Percentiles rank a stretch among this genome's conserved stretches.
These are phyloP conservation scores for Gastrophryne carolinensis DNA, from an alignment of 2,797 vertebrate species.

Conservation along the genomic window DNA sequence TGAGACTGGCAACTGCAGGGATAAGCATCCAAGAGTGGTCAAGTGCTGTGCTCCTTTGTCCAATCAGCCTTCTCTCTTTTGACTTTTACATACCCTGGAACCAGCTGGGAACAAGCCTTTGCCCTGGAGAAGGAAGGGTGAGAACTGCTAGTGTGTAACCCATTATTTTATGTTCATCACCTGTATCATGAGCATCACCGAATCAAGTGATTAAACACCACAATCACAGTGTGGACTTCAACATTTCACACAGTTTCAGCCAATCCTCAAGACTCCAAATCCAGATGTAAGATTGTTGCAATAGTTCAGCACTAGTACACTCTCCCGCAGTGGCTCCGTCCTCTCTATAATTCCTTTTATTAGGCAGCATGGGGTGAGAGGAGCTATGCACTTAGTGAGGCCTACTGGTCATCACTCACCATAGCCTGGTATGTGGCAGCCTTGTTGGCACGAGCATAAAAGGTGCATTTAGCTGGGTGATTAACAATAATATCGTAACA, in stretches of 20 bases:
- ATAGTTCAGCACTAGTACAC: neutral
- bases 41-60: too few species aligned
- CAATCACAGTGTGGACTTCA: too few species aligned
- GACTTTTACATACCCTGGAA: too few species aligned
- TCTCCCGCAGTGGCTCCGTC: neutral
- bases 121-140: too few species aligned
- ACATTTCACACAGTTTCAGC: neutral
- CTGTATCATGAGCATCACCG: too few species aligned
- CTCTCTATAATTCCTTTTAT: neutral
- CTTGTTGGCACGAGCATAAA: constrained; percentile 7
- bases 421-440: neutral
- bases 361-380: neutral
- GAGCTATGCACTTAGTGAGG: neutral
- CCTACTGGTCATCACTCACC: constrained; percentile 18
- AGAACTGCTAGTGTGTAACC: too few species aligned
- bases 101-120: too few species aligned
- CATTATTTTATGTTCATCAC: too few species aligned
- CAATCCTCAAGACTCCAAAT: neutral
- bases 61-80: too few species aligned
- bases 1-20: too few species aligned
- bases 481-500: constrained; percentile 1
- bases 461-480: constrained; percentile 1
- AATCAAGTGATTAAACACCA: too few species aligned
- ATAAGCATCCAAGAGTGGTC: too few species aligned
- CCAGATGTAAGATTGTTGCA: neutral